These are phyloP conservation scores for Erebia epiphron DNA, from an alignment of 2,888 invertebrate genomes.

Conservation along the genomic window DNA sequence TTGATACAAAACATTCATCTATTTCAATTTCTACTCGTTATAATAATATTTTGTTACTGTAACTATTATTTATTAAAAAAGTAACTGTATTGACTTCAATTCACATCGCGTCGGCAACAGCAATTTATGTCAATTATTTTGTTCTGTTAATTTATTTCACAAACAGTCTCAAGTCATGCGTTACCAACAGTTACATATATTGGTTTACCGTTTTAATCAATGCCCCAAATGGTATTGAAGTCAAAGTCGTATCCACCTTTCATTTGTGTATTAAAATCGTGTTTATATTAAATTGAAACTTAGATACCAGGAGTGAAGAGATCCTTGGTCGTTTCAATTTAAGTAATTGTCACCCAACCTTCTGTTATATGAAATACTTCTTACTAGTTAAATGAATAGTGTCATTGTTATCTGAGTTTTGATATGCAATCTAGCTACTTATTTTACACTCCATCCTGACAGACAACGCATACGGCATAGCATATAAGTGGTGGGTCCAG, in stretches of 20 bases:
- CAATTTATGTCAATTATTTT: slow-evolving; percentile 3
- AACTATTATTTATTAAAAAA: too few relatives aligned
- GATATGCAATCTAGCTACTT: too few relatives aligned
- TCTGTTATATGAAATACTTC: not conserved
- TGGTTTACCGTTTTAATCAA: slow-evolving; percentile 14
- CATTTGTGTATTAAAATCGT: slow-evolving; percentile 10
- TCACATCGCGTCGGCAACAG: not conserved
- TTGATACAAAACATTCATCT: not conserved
- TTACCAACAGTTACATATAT: slow-evolving; percentile 1
- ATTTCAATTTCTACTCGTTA: not conserved
- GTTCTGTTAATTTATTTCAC: slow-evolving; percentile 10
- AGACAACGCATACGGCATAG: too few relatives aligned
- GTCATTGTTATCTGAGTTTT: too few relatives aligned
- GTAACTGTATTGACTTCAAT: not conserved
- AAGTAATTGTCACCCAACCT: not conserved
- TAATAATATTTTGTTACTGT: too few relatives aligned
- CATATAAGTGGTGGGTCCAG: too few relatives aligned
- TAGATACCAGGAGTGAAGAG: not conserved
- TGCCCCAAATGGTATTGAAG: slow-evolving; percentile 17
- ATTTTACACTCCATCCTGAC: too few relatives aligned
- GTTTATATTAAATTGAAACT: not conserved
- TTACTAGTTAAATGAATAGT: not conserved
- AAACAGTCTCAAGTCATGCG: slow-evolving; percentile 16
- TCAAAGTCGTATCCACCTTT: slow-evolving; percentile 15
- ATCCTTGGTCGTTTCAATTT: not conserved